Evolutionary conservation across 1,140 invertebrate species (phyloP).

Genomic region (Aphidius ervi): DNA sequence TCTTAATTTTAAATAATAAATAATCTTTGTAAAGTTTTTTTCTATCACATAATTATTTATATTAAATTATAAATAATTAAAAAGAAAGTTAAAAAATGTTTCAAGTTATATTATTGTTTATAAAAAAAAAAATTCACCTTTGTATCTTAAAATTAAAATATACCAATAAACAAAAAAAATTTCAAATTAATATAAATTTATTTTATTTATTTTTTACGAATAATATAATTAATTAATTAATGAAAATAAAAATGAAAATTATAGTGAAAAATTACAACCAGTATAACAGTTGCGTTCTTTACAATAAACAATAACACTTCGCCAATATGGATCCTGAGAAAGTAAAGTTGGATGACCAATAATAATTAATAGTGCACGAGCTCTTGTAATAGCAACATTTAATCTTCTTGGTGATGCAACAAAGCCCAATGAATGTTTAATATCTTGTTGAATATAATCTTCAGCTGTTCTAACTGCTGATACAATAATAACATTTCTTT

Average conservation of each 20-base stretch:
- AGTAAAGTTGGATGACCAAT: slow-evolving; percentile 80
- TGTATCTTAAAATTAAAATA: no score
- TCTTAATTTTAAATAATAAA: no score
- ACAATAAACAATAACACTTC: slow-evolving; percentile 60
- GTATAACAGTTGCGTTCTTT: slow-evolving; percentile 32
- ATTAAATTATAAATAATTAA: no score
- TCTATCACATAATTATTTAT: no score
- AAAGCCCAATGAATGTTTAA: slow-evolving; percentile 68
- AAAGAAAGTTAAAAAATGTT: no score
- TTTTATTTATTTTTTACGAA: slow-evolving; percentile 6
- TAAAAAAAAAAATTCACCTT: no score
- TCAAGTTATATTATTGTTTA: no score
- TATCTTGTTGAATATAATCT: slow-evolving; percentile 52
- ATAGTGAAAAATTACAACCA: slow-evolving; percentile 35
- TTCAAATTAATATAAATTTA: not conserved
- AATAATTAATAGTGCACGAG: slow-evolving; percentile 72
- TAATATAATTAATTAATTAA: slow-evolving; percentile 1
- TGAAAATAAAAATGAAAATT: slow-evolving; percentile 14
- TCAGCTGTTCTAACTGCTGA: slow-evolving; percentile 74
- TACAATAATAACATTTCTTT: slow-evolving; percentile 79
- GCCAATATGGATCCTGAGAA: slow-evolving; percentile 67
- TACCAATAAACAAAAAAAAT: not conserved
- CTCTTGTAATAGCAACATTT: slow-evolving; percentile 84
- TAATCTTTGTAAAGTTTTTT: no score
- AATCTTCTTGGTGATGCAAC: slow-evolving; percentile 70